Percentiles rank a stretch among this genome's conserved stretches.
phyloP scores from a whole-genome alignment of 1,140 invertebrate genomes.

The Trinorchestia longiramus region DNA sequence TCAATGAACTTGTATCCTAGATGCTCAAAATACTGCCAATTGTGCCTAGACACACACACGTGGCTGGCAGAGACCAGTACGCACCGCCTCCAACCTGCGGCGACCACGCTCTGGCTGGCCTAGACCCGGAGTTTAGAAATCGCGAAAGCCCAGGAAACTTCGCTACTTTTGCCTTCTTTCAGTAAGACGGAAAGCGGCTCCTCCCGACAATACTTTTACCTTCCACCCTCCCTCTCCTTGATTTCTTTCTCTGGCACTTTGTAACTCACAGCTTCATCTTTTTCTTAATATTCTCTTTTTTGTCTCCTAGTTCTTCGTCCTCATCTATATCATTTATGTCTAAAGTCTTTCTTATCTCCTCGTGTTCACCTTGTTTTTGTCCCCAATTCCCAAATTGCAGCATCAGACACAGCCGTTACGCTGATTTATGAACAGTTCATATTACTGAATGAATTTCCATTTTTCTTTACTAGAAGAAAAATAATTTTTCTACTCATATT shows the following conservation, averaged over 20 bases:
- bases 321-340: too few relatives aligned
- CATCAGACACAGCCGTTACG: too few relatives aligned
- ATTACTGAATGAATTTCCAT: too few relatives aligned
- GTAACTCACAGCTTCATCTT: background rate
- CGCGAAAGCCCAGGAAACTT: background rate
- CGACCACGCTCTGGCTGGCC: background rate
- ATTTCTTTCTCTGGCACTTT: background rate
- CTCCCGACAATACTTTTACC: background rate
- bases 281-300: background rate
- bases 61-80: background rate
- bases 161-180: slow-evolving; percentile 6
- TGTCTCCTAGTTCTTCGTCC: background rate
- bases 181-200: background rate
- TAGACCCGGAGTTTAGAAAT: background rate
- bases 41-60: background rate
- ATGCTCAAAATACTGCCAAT: too few relatives aligned
- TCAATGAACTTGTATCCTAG: background rate
- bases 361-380: too few relatives aligned
- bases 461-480: too few relatives aligned
- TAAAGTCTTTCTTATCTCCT: too few relatives aligned
- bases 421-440: too few relatives aligned
- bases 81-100: too few relatives aligned
- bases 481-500: too few relatives aligned
- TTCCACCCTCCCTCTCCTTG: background rate
- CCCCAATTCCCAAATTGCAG: too few relatives aligned